Conservation (phyloP, 2,113 vertebrate species). For the Leucoraja erinaceus region DNA sequence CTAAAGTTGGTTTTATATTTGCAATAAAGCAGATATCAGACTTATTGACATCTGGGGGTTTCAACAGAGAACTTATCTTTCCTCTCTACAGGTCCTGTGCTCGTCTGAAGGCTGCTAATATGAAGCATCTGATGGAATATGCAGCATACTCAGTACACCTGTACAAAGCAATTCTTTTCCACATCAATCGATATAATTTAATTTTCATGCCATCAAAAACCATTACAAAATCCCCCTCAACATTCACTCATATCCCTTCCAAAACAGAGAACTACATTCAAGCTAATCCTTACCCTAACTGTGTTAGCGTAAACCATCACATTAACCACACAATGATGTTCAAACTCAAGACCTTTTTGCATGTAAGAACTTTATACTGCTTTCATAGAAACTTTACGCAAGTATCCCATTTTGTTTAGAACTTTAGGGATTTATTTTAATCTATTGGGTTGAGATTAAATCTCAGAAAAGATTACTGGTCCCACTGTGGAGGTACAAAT, state of each 20-base stretch:
- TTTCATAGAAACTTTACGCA: neutral
- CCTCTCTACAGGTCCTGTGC: neutral
- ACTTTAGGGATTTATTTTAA: neutral
- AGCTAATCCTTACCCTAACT: neutral
- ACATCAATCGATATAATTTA: neutral
- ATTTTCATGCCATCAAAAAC: neutral
- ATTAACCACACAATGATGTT: neutral
- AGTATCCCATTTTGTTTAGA: neutral
- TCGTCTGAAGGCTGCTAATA: neutral
- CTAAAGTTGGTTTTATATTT: neutral
- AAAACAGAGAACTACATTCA: neutral
- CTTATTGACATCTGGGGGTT: neutral
- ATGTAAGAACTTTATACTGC: neutral
- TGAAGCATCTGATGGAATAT: neutral
- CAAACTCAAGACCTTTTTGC: neutral
- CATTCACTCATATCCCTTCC: neutral
- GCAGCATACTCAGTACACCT: neutral
- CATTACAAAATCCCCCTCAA: neutral
- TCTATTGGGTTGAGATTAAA: neutral
- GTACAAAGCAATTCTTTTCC: neutral
- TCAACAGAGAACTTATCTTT: neutral
- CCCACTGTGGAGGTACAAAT: constrained; percentile 8
- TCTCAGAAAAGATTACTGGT: neutral
- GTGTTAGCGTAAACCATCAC: neutral
- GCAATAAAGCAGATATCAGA: constrained; percentile 14